Evolutionary conservation across 2,113 vertebrate genomes (phyloP), one percentile per base, ranked within the genome.

Genomic region (Cebidichthys violaceus): DNA sequence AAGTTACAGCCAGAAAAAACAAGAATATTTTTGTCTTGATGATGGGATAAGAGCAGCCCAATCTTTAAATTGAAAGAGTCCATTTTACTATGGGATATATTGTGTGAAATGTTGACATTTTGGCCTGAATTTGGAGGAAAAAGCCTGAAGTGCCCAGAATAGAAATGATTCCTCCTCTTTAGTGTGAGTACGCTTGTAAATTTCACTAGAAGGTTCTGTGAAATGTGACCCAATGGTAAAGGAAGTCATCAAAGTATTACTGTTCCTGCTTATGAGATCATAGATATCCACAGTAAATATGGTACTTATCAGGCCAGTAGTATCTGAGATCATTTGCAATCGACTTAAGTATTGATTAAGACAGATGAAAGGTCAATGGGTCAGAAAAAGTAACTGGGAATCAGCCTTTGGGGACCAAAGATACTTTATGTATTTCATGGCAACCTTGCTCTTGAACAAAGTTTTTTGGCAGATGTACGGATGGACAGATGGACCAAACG

Each of bases 341-440:
- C 9, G 15, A 64, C 54, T 3, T 11, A 27, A 65, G 14, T 55
- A 69, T 79, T 77, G 71, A 83, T 88, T 41, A 31, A 27, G 37
- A 33, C 67, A 80, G 72, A 77, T 77, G 41, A 69, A 67, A 61
- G 66, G 71, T 81, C 67, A 76, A 15, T 4, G 10, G 47, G 60
- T 83, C 70, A 45, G 6, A 18, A 65, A 75, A 76, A 70, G 17
- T 33, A 39, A 61, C 24, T 81, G 62, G 18, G 6, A 59, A 24
- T 64, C 20, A 54, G 33, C 59, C 67, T 75, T 31, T 81, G 17
- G 59, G 22, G 57, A 29, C 6, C 5, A 31, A 4, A 62, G 52
- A 41, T 59, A 77, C 13, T 35, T 62, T 47, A 57, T 45, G 22
- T 77, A 41, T 61, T 55, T 68, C 57, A 72, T n/a, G 37, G 9